These are phyloP conservation scores for Neoarius graeffei DNA, from an alignment of 2,113 vertebrate genomes.

Conservation along the genomic window DNA sequence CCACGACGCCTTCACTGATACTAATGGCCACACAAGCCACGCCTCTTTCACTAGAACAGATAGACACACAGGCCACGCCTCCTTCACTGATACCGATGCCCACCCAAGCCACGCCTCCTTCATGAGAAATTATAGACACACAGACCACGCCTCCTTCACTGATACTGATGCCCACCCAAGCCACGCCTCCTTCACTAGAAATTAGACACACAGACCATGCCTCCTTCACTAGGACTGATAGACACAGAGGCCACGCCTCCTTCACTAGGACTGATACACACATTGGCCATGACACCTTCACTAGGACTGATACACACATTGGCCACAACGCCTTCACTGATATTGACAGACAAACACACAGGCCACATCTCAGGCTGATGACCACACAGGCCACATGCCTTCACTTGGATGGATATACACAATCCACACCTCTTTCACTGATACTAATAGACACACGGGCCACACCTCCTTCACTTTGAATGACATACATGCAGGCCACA, in stretches of 20 bases:
- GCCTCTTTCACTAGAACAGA: not conserved
- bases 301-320: not conserved
- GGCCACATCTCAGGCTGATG: not conserved
- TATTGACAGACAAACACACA: not conserved
- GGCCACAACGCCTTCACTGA: not conserved
- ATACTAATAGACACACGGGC: not conserved
- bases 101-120: not conserved
- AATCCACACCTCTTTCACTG: not conserved
- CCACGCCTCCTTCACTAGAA: too few relatives aligned
- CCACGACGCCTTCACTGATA: not conserved
- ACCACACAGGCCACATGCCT: not conserved
- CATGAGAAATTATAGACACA: not conserved
- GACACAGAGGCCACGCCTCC: too few relatives aligned
- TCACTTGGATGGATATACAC: not conserved
- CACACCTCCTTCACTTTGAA: not conserved
- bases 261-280: too few relatives aligned
- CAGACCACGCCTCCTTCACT: too few relatives aligned
- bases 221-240: too few relatives aligned
- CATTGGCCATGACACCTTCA: too few relatives aligned
- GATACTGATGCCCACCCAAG: too few relatives aligned
- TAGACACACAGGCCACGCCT: not conserved
- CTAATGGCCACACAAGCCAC: not conserved
- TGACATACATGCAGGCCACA: not conserved
- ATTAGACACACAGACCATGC: too few relatives aligned
- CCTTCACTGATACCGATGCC: not conserved